A percentile compares a stretch with the other conserved stretches of the same genome.
phyloP scores from a whole-genome alignment of 2,888 invertebrate genomes.

The Copidosoma aretas region DNA sequence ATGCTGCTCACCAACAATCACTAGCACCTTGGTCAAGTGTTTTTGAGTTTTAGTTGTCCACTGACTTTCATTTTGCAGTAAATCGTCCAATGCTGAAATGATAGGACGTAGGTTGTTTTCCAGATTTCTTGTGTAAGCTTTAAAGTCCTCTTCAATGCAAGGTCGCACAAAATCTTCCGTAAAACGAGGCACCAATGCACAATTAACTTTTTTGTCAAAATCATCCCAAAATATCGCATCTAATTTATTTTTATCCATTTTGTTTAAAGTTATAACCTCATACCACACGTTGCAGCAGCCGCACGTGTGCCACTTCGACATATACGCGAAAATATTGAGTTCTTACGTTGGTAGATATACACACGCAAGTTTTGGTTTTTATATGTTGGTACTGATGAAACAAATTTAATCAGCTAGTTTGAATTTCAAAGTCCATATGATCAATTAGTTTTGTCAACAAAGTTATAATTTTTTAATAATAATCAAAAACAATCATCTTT shows the following conservation, averaged over 20 bases:
- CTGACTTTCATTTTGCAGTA: conserved; percentile 39
- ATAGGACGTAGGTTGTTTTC: conserved; percentile 51
- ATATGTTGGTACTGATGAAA: too few species aligned
- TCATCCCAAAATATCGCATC: conserved; percentile 46
- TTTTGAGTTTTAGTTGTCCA: conserved; percentile 29
- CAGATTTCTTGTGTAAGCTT: conserved; percentile 48
- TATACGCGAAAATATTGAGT: too few species aligned
- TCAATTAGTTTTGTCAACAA: too few species aligned
- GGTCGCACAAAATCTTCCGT: conserved; percentile 47
- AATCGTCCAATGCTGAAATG: conserved; percentile 45
- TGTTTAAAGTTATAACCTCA: neutral
- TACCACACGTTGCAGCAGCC: too few species aligned
- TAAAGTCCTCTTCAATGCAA: conserved; percentile 54
- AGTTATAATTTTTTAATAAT: too few species aligned
- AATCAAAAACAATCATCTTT: too few species aligned
- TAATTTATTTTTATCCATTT: conserved; percentile 32
- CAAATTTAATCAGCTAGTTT: too few species aligned
- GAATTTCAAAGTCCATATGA: too few species aligned
- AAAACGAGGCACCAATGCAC: conserved; percentile 49
- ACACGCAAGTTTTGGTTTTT: too few species aligned
- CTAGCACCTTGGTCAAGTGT: conserved; percentile 43
- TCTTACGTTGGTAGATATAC: too few species aligned
- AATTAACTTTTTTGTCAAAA: conserved; percentile 33
- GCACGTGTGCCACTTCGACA: too few species aligned
- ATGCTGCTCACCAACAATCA: conserved; percentile 57